Evolutionary conservation across 2,888 invertebrate species (phyloP).

Genomic region (Xestia c-nigrum): DNA sequence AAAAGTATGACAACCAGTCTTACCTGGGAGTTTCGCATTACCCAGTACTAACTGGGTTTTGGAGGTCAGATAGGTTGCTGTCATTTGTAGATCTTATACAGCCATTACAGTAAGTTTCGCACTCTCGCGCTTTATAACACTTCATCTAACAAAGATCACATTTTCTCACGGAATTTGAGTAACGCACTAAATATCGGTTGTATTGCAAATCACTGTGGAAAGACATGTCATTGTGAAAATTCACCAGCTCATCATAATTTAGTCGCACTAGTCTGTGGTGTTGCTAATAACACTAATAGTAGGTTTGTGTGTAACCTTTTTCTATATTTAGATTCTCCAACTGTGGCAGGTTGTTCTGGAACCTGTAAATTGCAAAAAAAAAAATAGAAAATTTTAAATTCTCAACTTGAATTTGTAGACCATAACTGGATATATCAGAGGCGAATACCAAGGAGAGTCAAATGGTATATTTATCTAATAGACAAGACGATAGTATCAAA

Average conservation of each 20-base stretch:
- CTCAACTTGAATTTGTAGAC: too few relatives aligned
- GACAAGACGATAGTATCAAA: too few relatives aligned
- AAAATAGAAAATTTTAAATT: neutral
- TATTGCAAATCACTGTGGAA: neutral
- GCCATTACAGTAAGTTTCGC: too few relatives aligned
- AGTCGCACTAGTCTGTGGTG: constrained; percentile 22
- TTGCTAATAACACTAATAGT: constrained; percentile 13
- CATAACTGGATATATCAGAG: neutral
- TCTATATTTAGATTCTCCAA: neutral
- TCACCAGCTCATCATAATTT: constrained; percentile 24
- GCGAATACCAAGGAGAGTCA: neutral
- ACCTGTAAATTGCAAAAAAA: too few relatives aligned
- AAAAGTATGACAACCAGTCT: neutral
- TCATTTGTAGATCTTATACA: neutral
- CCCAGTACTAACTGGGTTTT: neutral
- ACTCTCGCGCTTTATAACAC: constrained; percentile 24
- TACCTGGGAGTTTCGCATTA: neutral
- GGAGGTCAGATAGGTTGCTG: neutral
- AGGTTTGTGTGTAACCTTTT: constrained; percentile 6
- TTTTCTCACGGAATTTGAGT: constrained; percentile 9
- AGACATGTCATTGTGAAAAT: neutral
- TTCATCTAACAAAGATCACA: neutral
- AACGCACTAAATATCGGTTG: constrained; percentile 13
- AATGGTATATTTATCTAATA: neutral
- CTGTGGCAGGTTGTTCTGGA: too few relatives aligned